Evolutionary conservation across 2,888 invertebrate species (phyloP), one percentile per base, ranked within the genome.

Genomic region (Thera britannica): DNA sequence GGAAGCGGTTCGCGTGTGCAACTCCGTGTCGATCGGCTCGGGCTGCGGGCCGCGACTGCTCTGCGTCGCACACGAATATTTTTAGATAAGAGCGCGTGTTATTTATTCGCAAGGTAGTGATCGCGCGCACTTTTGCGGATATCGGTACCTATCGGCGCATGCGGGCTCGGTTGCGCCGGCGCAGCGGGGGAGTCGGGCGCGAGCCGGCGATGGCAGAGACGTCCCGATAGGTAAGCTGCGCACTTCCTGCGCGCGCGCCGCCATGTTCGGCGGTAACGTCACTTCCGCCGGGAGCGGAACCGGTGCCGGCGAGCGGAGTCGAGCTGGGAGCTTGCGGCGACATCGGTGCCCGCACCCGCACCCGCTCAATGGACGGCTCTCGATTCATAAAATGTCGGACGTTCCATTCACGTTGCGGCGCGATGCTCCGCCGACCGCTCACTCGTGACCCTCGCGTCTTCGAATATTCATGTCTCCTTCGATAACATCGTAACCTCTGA

Each of bases 381-480:
- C 88, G 88, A 93, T 93, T 93, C 93, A 93, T 93, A 91, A 92
- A 93, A 93, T 92, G 90, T 93, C 93, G 92, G 92, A 87, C 90
- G 90, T 80, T 87, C 93, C 93, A 92, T 92, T 93, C 90, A 92
- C 91, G 91, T 88, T 89, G 89, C 88, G 85, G 85, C 83, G 85
- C 89, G 89, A 84, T 89, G 92, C 89, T 89, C 83, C 89, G 81
- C 82, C 87, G 88, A 85, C 88, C 92, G 92, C 79, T 92, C 93
- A 92, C 91, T 93, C 92, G 92, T 91, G 93, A 93, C 91, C 92
- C 92, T 92, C 90, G 92, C 92, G 90, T 90, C 92, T 92, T 90
- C 90, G 90, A 90, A 93, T 92, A 92, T 93, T 90, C 93, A 92
- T 93, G 92, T 91, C 91, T 92, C 89, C 90, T 85, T 89, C 92